Base-by-base conservation (phyloP, 2,797 vertebrate species). In the Xenentodon cancila region DNA sequence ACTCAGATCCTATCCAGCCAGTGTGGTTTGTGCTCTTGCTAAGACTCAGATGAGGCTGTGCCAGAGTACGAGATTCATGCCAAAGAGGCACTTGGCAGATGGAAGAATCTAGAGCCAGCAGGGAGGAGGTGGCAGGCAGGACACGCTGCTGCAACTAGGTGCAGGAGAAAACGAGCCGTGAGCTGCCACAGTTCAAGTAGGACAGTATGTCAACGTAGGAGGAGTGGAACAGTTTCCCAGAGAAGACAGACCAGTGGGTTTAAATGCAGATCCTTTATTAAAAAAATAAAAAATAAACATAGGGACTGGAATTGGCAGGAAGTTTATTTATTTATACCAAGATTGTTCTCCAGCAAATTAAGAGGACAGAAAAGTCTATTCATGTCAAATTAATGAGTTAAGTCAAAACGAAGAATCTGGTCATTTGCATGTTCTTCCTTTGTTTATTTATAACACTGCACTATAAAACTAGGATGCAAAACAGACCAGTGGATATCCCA, bases 21-120 rank as follows among this genome's bases (percentile, higher is more conserved):
- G 53, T 52, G 46, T 18, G 44, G 60, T 25, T 25, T 52, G 40
- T 43, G 51, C 18, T 61, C 59, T 76, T 1, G 1, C 68, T 65
- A 71, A 54, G 72, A 82, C 64, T 77, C 63, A 78, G 53, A 85
- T 45, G 70, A 85, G 78, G 68, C 64, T 58, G 58, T 59, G 70
- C 69, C 70, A 22, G 60, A 60, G 64, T 30, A 49, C n/a, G 54
- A 49, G 70, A 55, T 30, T 63, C 30, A 25, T 64, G 84, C 77
- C 87, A 84, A 43, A 59, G 45, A 54, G 42, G 46, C 63, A 66
- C 80, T 60, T 73, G 60, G 75, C 92, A 92, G 90, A 92, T 92
- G 89, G 91, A 81, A 7, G 57, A 71, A 68, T 81, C 46, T 65
- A 65, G 73, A 58, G 79, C 84, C 88, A 88, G 44, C 89, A 85